These are phyloP conservation scores for Pitta sordida DNA, from an alignment of 2,113 vertebrate genomes.

Conservation along the genomic window DNA sequence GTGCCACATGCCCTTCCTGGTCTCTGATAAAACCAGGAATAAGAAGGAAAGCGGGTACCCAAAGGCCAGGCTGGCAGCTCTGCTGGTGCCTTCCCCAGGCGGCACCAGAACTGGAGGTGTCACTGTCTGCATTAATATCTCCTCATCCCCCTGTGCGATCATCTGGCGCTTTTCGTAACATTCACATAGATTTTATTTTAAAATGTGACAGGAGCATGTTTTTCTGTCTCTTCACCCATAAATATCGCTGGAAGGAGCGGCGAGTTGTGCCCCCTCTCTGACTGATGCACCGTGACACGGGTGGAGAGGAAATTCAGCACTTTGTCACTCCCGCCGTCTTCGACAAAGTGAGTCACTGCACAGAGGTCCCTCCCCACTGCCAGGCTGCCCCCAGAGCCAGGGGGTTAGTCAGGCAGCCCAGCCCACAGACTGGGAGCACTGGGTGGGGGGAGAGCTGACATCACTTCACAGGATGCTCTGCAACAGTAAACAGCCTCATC, in stretches of 20 bases:
- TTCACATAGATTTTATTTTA: neutral
- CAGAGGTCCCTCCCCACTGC: neutral
- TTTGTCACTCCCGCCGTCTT: neutral
- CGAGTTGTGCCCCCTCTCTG: constrained; percentile 2
- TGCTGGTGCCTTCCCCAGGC: neutral
- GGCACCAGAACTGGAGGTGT: constrained; percentile 17
- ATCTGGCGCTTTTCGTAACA: neutral
- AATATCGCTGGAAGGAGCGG: neutral
- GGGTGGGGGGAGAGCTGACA: neutral
- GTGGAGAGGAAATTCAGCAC: neutral
- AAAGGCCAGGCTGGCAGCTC: neutral
- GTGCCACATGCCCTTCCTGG: neutral
- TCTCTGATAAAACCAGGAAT: neutral
- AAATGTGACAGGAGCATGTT: constrained; percentile 3
- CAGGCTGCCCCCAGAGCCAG: neutral
- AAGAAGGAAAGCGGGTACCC: neutral
- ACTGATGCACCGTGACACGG: neutral
- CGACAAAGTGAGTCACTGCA: neutral
- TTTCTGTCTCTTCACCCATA: neutral
- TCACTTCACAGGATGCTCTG: neutral
- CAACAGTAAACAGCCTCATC: neutral
- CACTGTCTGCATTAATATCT: constrained; percentile 19
- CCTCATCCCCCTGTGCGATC: neutral
- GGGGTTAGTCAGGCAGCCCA: neutral
- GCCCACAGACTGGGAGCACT: neutral